These are phyloP conservation scores for Hybognathus amarus DNA, from an alignment of 2,797 vertebrate species.

Conservation along the genomic window DNA sequence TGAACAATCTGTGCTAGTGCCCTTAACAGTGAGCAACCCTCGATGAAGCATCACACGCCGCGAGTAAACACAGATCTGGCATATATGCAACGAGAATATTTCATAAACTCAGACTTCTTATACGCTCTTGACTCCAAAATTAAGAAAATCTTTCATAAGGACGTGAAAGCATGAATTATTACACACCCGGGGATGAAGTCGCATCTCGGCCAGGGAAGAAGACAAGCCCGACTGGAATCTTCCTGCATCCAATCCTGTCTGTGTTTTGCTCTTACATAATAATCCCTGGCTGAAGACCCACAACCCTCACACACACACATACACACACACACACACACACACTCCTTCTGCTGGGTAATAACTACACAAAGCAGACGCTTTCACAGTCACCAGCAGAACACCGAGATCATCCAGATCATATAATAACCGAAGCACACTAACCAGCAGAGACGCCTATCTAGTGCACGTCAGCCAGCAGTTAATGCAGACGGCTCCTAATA, in stretches of 20 bases:
- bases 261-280: conserved; percentile 47
- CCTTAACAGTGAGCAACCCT: not conserved
- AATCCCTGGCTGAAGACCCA: not conserved
- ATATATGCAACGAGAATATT: not conserved
- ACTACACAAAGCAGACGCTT: conserved; percentile 6
- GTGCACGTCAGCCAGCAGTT: too few species aligned
- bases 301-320: too few species aligned
- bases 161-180: not conserved
- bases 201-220: conserved; percentile 16
- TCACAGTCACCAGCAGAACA: not conserved
- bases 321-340: too few species aligned
- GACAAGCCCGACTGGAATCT: not conserved
- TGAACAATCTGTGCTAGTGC: too few species aligned
- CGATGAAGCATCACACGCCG: not conserved
- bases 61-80: not conserved
- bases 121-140: not conserved
- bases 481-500: too few species aligned
- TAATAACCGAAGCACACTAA: too few species aligned
- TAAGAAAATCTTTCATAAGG: not conserved
- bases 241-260: not conserved
- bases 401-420: not conserved
- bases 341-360: conserved; percentile 15
- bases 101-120: not conserved
- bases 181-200: conserved; percentile 17
- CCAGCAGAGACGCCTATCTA: too few species aligned